Base-by-base conservation (phyloP, 2,113 vertebrate species). In the Boleophthalmus pectinirostris region DNA sequence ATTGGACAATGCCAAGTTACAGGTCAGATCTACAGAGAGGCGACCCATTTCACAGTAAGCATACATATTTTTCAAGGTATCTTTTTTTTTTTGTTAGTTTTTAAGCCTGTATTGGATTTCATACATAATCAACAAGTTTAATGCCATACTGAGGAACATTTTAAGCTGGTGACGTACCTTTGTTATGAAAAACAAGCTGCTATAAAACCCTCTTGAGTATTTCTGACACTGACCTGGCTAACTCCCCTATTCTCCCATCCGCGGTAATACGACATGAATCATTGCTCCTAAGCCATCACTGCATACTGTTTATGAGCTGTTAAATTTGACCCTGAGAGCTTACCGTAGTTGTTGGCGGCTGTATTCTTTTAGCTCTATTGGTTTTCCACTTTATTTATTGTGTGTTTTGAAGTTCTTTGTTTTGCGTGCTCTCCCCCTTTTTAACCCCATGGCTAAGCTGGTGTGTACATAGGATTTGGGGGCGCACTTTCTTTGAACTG, bases 401-500 rank as follows among this genome's bases (percentile, higher is more conserved):
- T n/a, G n/a, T 8, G 25, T 60, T 47, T 29, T 29, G 38, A 68
- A 63, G 60, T n/a, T 25, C 33, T 33, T 63, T 63, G 25, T 64
- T 64, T 64, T 12, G 33, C 29, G 33, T 18, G 18, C 18, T 29
- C 11, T 38, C 64, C 67, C 51, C 21, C 45, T 11, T 23, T 35
- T 7, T 2, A 51, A 21, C 45, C 20, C 24, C 0, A 0, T 2
- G 21, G 47, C 56, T 77, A 33, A 69, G 58, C 25, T 51, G 7
- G 11, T 18, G n/a, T 68, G 13, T 49, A 70, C 14, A 58, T 33
- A 20, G 38, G 63, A 18, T 64, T 66, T 29, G 29, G 14, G n/a
- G 18, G 21, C 69, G 35, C 14, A 29, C 53, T 24, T 57, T 43
- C 24, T 76, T 79, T 75, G 46, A 69, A 66, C 60, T 56, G 18